Base-by-base conservation (phyloP, 2,888 invertebrate species). In the Aphidius colemani region DNA sequence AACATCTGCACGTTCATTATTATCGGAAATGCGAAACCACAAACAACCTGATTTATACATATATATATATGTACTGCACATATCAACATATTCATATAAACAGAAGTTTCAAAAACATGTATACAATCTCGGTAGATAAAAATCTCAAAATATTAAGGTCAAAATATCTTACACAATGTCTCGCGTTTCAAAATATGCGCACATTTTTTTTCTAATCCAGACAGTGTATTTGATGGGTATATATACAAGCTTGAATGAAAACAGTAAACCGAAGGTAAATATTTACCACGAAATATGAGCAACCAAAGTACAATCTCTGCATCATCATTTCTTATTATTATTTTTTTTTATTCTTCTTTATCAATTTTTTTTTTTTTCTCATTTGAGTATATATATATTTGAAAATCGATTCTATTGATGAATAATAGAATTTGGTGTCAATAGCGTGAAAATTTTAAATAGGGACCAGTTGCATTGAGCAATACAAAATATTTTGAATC, bases 251-350 rank as follows among this genome's bases (percentile, higher is more conserved):
- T 46, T 46, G 50, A 46, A 51, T 51, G 53, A 65, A 59, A 41
- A 48, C 50, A 55, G 50, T 59, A 44, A 57, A 60, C 51, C 48
- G 5, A 30, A 53, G 64, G 64, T 60, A 70, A 70, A 68, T 67
- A 68, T 70, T 68, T 64, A 68, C 62, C 66, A 46, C 57, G 59
- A 65, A 68, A 70, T 66, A 67, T 67, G 70, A 70, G 70, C 62
- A 70, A 59, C 66, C 59, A 46, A 45, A 30, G 30, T 30, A 30
- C 30, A 5, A 30, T 30, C 30, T 30, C 4, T 4, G 30, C 30
- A 30, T 30, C 46, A 57, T 46, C 50, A 18, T 13, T 44, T 39
- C 43, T 49, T 45, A 51, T 18, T 10, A 10, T 55, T 11, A 44
- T 7, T 51, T 46, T 13, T 13, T 56, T 53, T 40, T 44, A 59